These are phyloP conservation scores for Pogonocherus hispidulus DNA, from an alignment of 2,888 invertebrate species.

Conservation along the genomic window DNA sequence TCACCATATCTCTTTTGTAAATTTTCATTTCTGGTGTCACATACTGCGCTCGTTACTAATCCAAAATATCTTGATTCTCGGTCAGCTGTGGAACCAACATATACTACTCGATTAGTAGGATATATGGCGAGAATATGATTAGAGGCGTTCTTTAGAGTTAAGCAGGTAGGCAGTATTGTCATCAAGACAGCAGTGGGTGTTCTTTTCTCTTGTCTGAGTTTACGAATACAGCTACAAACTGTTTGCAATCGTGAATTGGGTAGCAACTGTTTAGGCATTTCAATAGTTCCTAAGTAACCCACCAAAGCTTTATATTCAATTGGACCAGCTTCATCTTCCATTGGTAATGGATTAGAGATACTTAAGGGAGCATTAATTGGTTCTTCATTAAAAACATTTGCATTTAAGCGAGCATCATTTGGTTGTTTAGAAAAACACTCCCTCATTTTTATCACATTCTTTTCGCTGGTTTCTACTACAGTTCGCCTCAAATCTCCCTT, in stretches of 20 bases:
- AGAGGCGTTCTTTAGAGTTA: constrained; percentile 84
- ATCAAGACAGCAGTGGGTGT: constrained; percentile 88
- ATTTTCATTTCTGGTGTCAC: constrained; percentile 61
- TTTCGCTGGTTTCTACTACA: constrained; percentile 46
- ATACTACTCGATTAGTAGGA: constrained; percentile 87
- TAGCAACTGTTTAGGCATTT: constrained; percentile 89
- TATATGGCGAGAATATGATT: constrained; percentile 89
- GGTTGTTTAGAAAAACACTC: constrained; percentile 43
- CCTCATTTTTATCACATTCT: constrained; percentile 46
- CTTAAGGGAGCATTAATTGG: constrained; percentile 41
- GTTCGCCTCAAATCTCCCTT: constrained; percentile 49
- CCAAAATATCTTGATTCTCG: constrained; percentile 94
- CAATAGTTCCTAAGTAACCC: constrained; percentile 95
- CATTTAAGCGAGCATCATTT: constrained; percentile 46
- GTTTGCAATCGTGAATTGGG: constrained; percentile 82
- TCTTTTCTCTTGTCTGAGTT: constrained; percentile 90
- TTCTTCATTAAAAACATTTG: constrained; percentile 47
- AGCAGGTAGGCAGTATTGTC: constrained; percentile 84
- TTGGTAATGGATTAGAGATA: constrained; percentile 51
- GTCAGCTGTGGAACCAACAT: constrained; percentile 91
- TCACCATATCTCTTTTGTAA: constrained; percentile 36
- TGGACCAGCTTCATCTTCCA: constrained; percentile 69
- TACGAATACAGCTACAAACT: constrained; percentile 89
- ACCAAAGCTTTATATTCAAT: constrained; percentile 89
- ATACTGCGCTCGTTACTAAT: constrained; percentile 86